phyloP scores from a whole-genome alignment of 35 echinoderm and acorn worm genomes.

The Ophiothrix spiculata region DNA sequence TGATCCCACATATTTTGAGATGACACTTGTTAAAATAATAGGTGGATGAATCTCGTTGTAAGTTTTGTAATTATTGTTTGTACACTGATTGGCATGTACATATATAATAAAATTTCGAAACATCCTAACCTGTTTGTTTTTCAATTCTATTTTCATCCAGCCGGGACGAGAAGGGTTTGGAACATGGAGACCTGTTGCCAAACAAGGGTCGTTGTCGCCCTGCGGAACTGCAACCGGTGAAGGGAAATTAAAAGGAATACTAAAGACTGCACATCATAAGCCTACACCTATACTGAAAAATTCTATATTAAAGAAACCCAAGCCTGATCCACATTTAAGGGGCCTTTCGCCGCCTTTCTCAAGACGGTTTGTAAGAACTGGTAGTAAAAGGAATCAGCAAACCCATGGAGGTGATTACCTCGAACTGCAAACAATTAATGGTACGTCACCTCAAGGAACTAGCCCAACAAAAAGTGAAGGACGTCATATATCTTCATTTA shows the following conservation, averaged over 20 bases:
- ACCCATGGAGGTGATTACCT: not conserved
- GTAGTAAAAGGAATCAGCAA: not conserved
- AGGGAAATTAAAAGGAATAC: slow-evolving; percentile 3
- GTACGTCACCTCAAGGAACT: not conserved
- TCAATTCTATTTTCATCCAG: not conserved
- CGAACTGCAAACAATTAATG: not conserved
- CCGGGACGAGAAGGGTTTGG: slow-evolving; percentile 19
- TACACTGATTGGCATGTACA: too few relatives aligned
- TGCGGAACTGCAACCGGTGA: not conserved
- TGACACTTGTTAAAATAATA: too few relatives aligned
- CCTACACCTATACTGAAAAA: slow-evolving; percentile 5
- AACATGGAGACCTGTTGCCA: slow-evolving; percentile 30
- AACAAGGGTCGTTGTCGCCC: not conserved
- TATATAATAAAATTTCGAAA: not conserved
- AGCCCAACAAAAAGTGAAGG: not conserved
- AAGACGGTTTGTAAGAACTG: not conserved
- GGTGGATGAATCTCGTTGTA: too few relatives aligned
- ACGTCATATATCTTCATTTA: not conserved
- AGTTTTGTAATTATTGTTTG: too few relatives aligned
- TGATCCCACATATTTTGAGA: too few relatives aligned
- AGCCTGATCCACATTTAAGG: not conserved
- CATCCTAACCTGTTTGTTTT: not conserved
- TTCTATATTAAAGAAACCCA: not conserved
- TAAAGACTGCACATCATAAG: not conserved
- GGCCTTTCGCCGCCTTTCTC: not conserved